Evolutionary conservation across 2,888 invertebrate species (phyloP).

Genomic region (Heliconius charithonia): DNA sequence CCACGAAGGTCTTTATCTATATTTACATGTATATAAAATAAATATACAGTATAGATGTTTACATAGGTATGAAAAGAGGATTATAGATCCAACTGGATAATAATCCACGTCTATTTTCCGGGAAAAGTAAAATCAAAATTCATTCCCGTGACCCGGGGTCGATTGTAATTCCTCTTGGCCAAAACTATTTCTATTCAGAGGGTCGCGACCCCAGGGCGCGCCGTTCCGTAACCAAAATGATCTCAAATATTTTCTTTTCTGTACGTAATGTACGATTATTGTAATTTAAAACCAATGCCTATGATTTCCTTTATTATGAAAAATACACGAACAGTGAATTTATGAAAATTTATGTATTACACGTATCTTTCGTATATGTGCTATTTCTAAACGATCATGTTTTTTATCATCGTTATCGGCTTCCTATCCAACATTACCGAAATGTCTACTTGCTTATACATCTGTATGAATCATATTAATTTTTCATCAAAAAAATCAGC

Average conservation of each 20-base stretch:
- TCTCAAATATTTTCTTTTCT: constrained; percentile 33
- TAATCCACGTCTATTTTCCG: constrained; percentile 34
- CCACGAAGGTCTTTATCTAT: too few species aligned
- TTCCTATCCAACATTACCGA: too few species aligned
- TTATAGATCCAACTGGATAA: constrained; percentile 28
- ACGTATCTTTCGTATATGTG: too few species aligned
- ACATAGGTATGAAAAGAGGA: constrained; percentile 16
- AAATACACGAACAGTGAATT: too few species aligned
- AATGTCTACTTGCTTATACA: too few species aligned
- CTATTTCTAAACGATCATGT: too few species aligned
- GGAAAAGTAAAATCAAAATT: constrained; percentile 58
- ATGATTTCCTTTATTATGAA: constrained; percentile 12
- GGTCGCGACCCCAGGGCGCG: constrained; percentile 62
- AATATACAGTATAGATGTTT: constrained; percentile 2
- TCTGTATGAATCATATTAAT: too few species aligned
- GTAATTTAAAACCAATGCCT: not conserved
- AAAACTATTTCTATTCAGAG: constrained; percentile 79
- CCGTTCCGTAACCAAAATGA: constrained; percentile 34
- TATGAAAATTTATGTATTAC: too few species aligned
- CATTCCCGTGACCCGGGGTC: constrained; percentile 71
- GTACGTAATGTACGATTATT: constrained; percentile 1
- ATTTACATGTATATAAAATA: too few species aligned
- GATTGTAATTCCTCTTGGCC: constrained; percentile 68
- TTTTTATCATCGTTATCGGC: too few species aligned
- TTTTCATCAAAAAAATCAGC: too few species aligned